Evolutionary conservation across 2,797 vertebrate species (phyloP), one percentile per base, ranked within the genome.

Genomic region (Argyrosomus regius): DNA sequence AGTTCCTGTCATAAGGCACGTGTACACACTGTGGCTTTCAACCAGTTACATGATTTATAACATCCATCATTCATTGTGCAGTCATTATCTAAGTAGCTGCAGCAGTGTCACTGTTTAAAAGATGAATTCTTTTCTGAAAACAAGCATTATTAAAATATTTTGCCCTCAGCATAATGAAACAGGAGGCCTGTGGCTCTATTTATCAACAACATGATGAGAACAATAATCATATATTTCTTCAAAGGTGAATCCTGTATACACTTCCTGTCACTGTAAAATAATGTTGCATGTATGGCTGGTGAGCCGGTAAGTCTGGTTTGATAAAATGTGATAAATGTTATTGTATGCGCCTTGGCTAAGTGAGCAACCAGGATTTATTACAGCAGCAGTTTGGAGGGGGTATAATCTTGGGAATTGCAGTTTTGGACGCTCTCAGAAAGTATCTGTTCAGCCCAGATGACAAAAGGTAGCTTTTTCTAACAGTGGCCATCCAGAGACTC

Each of bases 121-220:
- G 17, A 68, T 46, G 26, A 31, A 10, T 66, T 53, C 24, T 14
- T 49, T 63, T 50, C 48, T 48, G 58, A 80, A 83, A 80, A 69
- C 72, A 78, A 59, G 68, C 43, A 9, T 11, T 56, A 52, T 17
- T 82, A 52, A 78, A 75, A 10, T 61, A 61, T 22, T 72, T 82
- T 70, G 54, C 59, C 5, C 62, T 79, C 81, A 68, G 59, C 39
- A 18, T 72, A 75, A 72, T 49, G 66, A 75, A 64, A 50, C 71
- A 80, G 59, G 52, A 81, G 69, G 77, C 54, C 84, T 2, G 57
- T 70, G 50, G 69, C 60, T 56, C 28, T 62, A 60, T 86, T 85
- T 54, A 78, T 85, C 71, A 59, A 31, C 53, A 49, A 41, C 60
- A 72, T 71, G 43, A 72, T 58, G 35, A 79, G 52, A 48, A 70